Conservation (phyloP, 30 jellyfish, hydroid and myxozoan species). For the Aurelia aurita region DNA sequence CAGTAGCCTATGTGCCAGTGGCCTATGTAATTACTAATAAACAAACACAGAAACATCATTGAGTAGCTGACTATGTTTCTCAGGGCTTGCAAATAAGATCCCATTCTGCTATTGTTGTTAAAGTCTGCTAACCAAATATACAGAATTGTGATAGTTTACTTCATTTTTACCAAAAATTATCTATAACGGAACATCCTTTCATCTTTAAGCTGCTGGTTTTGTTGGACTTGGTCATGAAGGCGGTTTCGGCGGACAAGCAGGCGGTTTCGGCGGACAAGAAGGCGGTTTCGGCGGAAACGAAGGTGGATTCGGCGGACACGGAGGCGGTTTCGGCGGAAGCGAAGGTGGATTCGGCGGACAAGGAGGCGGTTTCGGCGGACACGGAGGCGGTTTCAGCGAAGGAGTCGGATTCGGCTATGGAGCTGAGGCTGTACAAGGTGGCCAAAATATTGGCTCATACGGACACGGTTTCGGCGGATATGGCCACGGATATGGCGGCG, state of each 20-base stretch:
- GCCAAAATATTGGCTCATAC: constrained; percentile 11
- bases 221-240: constrained; percentile 69
- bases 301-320: background rate
- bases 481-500: constrained; percentile 32
- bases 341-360: constrained; percentile 33
- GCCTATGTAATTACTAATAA: no score
- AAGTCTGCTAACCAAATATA: no score
- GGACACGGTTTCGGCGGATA: constrained; percentile 14
- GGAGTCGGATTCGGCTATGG: constrained; percentile 56
- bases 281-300: constrained; percentile 84
- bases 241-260: constrained; percentile 59
- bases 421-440: constrained; percentile 21
- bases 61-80: no score
- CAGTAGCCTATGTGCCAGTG: no score
- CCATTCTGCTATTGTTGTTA: no score
- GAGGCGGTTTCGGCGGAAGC: constrained; percentile 42
- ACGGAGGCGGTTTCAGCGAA: constrained; percentile 27
- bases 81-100: no score
- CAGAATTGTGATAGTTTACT: no score
- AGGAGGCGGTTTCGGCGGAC: constrained; percentile 25
- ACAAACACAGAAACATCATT: no score
- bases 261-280: constrained; percentile 59
- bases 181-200: no score
- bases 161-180: no score
- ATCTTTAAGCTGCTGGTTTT: no score